Evolutionary conservation across 2,113 vertebrate species (phyloP), one percentile per base, ranked within the genome.

Genomic region (Oryzias woworae): DNA sequence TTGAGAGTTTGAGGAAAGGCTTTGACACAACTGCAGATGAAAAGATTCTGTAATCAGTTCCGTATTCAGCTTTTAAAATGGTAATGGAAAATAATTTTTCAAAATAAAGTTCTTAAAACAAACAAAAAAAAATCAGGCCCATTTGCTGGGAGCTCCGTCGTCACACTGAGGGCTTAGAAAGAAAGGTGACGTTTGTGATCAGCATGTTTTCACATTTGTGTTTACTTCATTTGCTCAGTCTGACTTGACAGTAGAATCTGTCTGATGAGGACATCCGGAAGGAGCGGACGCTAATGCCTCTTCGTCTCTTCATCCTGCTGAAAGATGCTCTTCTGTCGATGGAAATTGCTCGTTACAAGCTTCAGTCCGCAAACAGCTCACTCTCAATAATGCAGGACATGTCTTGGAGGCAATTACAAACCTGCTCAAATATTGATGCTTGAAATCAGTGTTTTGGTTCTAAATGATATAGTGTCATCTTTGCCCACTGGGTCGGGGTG

Each of bases 391-490:
- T 87, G 82, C 87, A 87, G 58, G 49, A 43, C 22, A 53, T 73
- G 69, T 81, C 85, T 80, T 52, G 64, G 66, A 84, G 82, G 78
- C 84, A 80, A 80, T 78, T 82, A 58, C 75, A 75, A 78, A 24
- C 66, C 58, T 3, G 18, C 18, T 89, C 57, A 84, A 89, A 86
- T 75, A 88, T 89, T 84, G 63, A 90, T 86, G 78, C 52, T 49
- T 18, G 50, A 88, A 88, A 90, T 87, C 82, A 78, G 81, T 82
- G 85, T 87, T 89, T 80, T 80, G 68, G 62, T 74, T 75, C 78
- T 18, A 62, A 50, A 14, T 66, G 68, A 73, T 75, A 52, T 71
- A 71, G 45, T 66, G 49, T 77, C 52, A 18, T 41, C 46, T 62
- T 15, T 58, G 51, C 59, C 63, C 46, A 17, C 56, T 43, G 46